Base-by-base conservation (phyloP, 2,888 invertebrate species). In the Yponomeuta sedellus region DNA sequence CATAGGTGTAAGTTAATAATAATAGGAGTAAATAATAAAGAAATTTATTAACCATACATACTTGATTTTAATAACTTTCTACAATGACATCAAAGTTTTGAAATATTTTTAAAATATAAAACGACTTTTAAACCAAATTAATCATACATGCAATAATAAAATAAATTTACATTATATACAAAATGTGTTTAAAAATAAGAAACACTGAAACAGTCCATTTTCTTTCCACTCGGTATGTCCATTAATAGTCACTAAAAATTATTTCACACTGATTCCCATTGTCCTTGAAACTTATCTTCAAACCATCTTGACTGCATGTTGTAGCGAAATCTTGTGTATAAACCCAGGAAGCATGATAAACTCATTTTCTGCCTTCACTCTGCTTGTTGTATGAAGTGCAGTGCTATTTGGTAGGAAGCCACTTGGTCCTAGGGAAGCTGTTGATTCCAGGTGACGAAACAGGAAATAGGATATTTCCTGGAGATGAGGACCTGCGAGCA, bases 361-460 rank as follows among this genome's bases (percentile, higher is more conserved):
- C 59, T 22, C 1, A 20, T 25, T 22, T 25, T 16, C 61, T n/a
- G 28, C 16, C 61, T 12, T 16, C 34, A 12, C 61, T 59, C 22
- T 28, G 34, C n/a, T 28, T 8, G 28, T 12, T 28, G 34, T n/a
- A 28, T 61, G 34, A 1, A 28, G 28, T 34, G 61, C n/a, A 16
- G 34, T 34, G 28, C 61, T 34, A 12, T 12, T 11, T 61, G 16
- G 59, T 6, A 25, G 20, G 59, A 8, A 34, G 79, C 74, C 73
- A 80, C 79, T 75, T 79, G 80, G 79, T 85, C 83, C 85, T 85
- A 85, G 77, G 77, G 76, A 82, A 82, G 81, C 81, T 78, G 82
- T 79, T 79, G 81, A 87, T 87, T 76, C 75, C 82, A 79, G 78
- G 80, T 80, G 79, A 78, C 73, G 79, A 82, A 28, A 22, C 40